Conservation (phyloP, 2,888 invertebrate genomes). For the Saturnia pavonia region DNA sequence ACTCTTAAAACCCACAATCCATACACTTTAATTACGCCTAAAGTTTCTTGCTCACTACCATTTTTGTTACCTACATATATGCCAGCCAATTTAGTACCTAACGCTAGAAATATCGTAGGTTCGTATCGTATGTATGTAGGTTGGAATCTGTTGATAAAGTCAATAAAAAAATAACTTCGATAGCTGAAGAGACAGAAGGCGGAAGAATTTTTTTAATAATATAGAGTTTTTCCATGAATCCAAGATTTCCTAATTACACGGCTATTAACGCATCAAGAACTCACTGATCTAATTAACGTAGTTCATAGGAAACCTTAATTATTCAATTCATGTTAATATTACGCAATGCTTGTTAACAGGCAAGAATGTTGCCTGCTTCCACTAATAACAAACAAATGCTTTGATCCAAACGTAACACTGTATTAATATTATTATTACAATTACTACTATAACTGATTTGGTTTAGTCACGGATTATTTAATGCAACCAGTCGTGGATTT, state of each 20-base stretch:
- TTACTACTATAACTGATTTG: not conserved
- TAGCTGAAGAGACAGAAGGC: not conserved
- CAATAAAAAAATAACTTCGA: not conserved
- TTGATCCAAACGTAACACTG: constrained; percentile 4
- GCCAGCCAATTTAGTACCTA: too few relatives aligned
- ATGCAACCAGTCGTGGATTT: not conserved
- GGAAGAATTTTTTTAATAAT: not conserved
- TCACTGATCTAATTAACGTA: not conserved
- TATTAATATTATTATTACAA: not conserved
- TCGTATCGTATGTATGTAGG: too few relatives aligned
- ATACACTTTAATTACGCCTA: too few relatives aligned
- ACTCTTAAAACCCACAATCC: too few relatives aligned
- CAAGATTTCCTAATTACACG: not conserved
- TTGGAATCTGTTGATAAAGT: not conserved
- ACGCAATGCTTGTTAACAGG: not conserved
- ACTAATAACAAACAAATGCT: constrained; percentile 1
- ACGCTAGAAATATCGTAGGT: too few relatives aligned
- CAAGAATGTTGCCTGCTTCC: not conserved
- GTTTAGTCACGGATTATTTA: not conserved
- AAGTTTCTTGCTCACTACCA: too few relatives aligned
- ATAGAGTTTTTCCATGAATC: not conserved
- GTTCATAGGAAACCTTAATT: not conserved
- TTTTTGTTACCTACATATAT: too few relatives aligned
- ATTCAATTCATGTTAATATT: not conserved
- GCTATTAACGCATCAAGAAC: not conserved